Base-by-base conservation (phyloP, 1,140 invertebrate genomes). In the Aethina tumida region DNA sequence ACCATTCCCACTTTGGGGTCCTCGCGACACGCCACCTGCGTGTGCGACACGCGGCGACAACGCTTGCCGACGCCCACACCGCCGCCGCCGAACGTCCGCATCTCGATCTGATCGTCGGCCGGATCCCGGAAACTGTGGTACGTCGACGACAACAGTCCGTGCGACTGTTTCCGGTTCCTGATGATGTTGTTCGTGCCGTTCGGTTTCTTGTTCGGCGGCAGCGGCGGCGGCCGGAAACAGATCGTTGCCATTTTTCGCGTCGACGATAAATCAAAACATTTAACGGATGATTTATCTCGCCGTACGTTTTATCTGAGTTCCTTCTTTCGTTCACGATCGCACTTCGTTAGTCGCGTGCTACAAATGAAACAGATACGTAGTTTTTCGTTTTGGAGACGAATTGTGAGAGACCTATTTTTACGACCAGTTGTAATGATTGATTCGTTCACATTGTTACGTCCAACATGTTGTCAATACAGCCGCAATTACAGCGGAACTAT, bases 91-190 rank as follows among this genome's bases (percentile, higher is more conserved):
- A 25, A 35, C 10, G 17, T 39, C 35, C 31, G 9, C 9, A 33
- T 20, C 17, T 43, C 35, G 33, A 37, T 49, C 9, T 31, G 14
- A n/a, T 59, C 56, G 25, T 60, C 60, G 26, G 45, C 47, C 7
- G 58, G 55, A 45, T 62, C 60, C 15, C 53, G 53, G 33, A 62
- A 62, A 42, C 60, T 62, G 20, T 55, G 47, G 48, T 62, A 62
- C 3, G 60, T 60, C 20, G 58, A 60, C 9, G 58, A 58, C 5
- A 58, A 40, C 2, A 52, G 47, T 20, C 42, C 15, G 26, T 52
- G 45, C 25, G 45, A 50, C 28, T 53, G 45, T 27, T 54, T 55
- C 8, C 54, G 49, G 32, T 38, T 40, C 3, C 28, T 28, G 25
- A 35, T 26, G 12, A 24, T 33, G 26, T 31, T 35, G 12, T 17